Conservation (phyloP, 2,113 vertebrate genomes). For the Procapra przewalskii region DNA sequence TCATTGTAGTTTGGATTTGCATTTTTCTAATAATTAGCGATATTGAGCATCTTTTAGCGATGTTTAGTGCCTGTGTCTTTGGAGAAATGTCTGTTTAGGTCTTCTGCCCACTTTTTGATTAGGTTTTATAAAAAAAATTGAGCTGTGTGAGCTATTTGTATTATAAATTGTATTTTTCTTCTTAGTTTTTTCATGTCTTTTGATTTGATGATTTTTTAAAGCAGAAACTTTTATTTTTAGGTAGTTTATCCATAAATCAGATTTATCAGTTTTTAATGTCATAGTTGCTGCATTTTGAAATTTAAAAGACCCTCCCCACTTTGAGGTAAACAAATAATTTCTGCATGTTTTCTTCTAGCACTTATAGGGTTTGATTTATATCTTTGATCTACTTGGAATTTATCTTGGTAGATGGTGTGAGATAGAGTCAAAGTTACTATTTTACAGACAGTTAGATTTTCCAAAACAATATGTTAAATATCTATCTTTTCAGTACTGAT, state of each 20-base stretch:
- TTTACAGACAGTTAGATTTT: slow-evolving; percentile 6
- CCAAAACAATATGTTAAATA: not conserved
- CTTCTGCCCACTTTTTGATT: not conserved
- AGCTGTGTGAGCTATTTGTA: not conserved
- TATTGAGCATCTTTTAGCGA: not conserved
- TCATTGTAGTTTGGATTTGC: not conserved
- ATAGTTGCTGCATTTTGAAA: not conserved
- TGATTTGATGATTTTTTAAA: not conserved
- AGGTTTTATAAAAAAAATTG: not conserved
- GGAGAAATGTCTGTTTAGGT: not conserved
- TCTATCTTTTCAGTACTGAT: not conserved
- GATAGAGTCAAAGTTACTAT: not conserved
- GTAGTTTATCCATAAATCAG: not conserved
- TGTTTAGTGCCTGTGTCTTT: not conserved
- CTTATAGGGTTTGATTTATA: not conserved
- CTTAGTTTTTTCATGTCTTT: not conserved
- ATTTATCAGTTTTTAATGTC: slow-evolving; percentile 4
- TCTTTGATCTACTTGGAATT: slow-evolving; percentile 5
- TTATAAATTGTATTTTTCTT: not conserved
- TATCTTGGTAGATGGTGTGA: not conserved
- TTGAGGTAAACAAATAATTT: not conserved
- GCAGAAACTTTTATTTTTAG: not conserved
- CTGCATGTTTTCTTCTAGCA: slow-evolving; percentile 4
- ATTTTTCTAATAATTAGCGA: not conserved
- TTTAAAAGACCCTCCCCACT: not conserved